phyloP scores from a whole-genome alignment of 2,797 vertebrate genomes.

The Garrulus glandarius region DNA sequence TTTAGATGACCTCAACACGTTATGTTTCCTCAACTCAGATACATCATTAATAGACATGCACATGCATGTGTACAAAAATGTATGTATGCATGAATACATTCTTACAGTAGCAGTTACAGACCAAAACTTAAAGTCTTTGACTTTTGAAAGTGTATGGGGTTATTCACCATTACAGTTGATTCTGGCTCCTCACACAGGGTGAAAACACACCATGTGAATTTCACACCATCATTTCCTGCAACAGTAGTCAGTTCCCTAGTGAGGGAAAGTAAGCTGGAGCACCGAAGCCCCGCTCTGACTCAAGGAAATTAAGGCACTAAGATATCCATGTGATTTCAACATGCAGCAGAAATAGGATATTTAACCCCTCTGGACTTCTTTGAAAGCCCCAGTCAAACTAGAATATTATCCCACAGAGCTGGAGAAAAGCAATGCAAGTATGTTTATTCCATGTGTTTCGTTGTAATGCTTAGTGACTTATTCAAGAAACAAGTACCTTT shows the following conservation, averaged over 20 bases:
- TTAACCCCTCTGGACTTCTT: not conserved
- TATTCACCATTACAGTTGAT: not conserved
- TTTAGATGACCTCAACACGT: not conserved
- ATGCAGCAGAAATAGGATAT: not conserved
- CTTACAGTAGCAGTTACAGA: not conserved
- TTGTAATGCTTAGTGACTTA: not conserved
- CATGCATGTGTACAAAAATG: fast-evolving
- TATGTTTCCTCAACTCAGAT: not conserved
- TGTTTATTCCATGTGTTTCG: not conserved
- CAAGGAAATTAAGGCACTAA: fast-evolving
- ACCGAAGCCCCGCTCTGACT: not conserved
- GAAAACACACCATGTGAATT: not conserved
- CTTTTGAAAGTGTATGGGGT: not conserved
- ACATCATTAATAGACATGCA: not conserved
- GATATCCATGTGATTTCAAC: not conserved
- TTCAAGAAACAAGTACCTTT: not conserved
- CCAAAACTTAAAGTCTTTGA: not conserved
- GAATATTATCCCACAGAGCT: not conserved
- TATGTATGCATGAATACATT: not conserved
- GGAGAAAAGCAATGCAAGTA: not conserved
- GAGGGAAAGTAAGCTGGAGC: not conserved
- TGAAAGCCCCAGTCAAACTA: not conserved
- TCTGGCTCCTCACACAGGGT: not conserved
- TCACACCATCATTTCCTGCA: not conserved
- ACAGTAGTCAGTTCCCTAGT: not conserved